Base-by-base conservation (phyloP, 2,888 invertebrate species). In the Eupithecia insigniata region DNA sequence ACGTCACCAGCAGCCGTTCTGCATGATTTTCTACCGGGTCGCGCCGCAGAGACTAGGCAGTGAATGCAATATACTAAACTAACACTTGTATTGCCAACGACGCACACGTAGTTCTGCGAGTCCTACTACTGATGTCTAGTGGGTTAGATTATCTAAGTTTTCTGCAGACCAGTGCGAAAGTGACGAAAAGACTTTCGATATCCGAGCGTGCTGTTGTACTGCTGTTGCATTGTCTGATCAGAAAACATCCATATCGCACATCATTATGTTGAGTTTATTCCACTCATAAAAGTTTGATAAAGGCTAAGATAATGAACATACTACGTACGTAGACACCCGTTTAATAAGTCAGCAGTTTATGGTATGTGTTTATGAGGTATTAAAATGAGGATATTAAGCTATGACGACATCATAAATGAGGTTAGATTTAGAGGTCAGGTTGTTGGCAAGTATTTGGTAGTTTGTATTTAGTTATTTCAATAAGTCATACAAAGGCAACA, bases 321-420 rank as follows among this genome's bases (percentile, higher is more conserved):
- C 80, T 55, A 80, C 80, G 78, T 80, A 83, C 81, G 82, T 80
- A 80, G 30, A 22, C 77, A 81, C 80, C 79, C 77, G 78, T 81
- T 78, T 84, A 84, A 85, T 87, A 86, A 34, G 61, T 62, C 82
- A 79, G 78, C 72, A 75, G 72, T 79, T 87, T 86, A 87, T 82
- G 78, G 76, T 76, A 74, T 71, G 74, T 82, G 83, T 88, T 87
- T 86, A 89, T 83, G 84, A 81, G 58, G 66, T 86, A 87, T 85
- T 85, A 85, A 86, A 84, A 80, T 79, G 79, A 69, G 69, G 64
- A 72, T 75, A 62, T 70, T 74, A 70, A 72, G 74, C 65, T 67
- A 74, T 77, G 79, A 79, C 60, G 62, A 26, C 71, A 67, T 76
- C 79, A 77, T 78, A 79, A 76, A 78, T 76, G 76, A 73, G 62